Base-by-base conservation (phyloP, 1,140 invertebrate genomes). In the Aricia agestis region DNA sequence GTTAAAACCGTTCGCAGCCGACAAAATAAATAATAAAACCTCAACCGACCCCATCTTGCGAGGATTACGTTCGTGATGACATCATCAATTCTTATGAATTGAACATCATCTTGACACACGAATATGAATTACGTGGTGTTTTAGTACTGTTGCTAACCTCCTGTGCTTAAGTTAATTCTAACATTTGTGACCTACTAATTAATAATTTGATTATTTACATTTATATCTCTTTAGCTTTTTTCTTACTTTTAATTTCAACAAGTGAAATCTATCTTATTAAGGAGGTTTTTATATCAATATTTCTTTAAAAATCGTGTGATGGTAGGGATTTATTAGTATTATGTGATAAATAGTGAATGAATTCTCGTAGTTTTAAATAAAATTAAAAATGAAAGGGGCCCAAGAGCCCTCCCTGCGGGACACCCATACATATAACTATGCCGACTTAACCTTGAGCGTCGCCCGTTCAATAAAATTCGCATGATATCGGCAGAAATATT, bases 41-140 rank as follows among this genome's bases (percentile, higher is more conserved):
- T 78, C 75, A 78, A 76, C 78, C 79, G 82, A 83, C 80, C 80
- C 84, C 78, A 79, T 81, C 85, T 84, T 81, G 84, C 69, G 59
- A 67, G 78, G 72, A 80, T 82, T 75, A 77, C 75, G 74, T 78
- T 52, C 59, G 77, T 72, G 82, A 88, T 91, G 89, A 91, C 86
- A 88, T 91, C 89, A 91, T 74, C 85, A 74, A 78, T 74, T 79
- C 79, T 89, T 89, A 85, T 88, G 84, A 83, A 85, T 86, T 86
- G 78, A 84, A 81, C 82, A 76, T 85, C 79, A 84, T 63, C 59
- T 74, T 69, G 71, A 69, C 71, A 73, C 72, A 63, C 67, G 72
- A 72, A 73, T 69, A 25, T 71, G 45, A 52, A 68, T 74, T 69
- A 74, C 75, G 75, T 45, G 13, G 73, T 15, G 45, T 52, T 52